Base-by-base conservation (phyloP, 2,888 invertebrate species). In the Oscheius sp. region DNA sequence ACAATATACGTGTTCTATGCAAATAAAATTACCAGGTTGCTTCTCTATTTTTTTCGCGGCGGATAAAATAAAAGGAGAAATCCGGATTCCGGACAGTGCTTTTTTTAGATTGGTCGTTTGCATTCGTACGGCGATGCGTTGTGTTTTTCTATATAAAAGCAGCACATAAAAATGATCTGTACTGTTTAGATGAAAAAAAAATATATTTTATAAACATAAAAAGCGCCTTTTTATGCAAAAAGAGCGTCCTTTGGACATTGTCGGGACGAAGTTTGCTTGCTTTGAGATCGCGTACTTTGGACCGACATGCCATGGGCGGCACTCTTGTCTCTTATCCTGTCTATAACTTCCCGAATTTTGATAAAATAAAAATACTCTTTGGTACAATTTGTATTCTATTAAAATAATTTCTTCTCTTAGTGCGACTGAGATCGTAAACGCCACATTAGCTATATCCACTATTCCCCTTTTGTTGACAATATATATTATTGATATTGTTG, bases 281-380 rank as follows among this genome's bases (percentile, higher is more conserved):
- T 18, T 29, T 25, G 27, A 9, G 23, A 43, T 18, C 13, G 63
- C 63, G 63, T 63, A 63, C 63, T 63, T 63, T 63, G 63, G 63
- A 63, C 63, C 63, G 18, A 9, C 35, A 63, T n/a, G n/a, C n/a
- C n/a, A n/a, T 45, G 63, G 63, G 63, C 63, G 63, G 63, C 46
- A 25, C 61, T 63, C 23, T 43, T 35, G n/a, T 63, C 45, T 25
- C 63, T 63, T 63, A 63, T 63, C 63, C 63, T 5, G 13, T 49
- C 6, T 13, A 13, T 43, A 49, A 49, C 6, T n/a, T 18, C 49
- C 49, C 18, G 49, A 7, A 13, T 3, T 49, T n/a, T 49, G 49
- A 13, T 3, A 49, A 49, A 49, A 18, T 49, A 16, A n/a, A n/a
- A n/a, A n/a, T n/a, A n/a, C n/a, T n/a, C n/a, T n/a, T n/a, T n/a